These are phyloP conservation scores for Megalopta genalis DNA, from an alignment of 1,140 invertebrate species.

Conservation along the genomic window DNA sequence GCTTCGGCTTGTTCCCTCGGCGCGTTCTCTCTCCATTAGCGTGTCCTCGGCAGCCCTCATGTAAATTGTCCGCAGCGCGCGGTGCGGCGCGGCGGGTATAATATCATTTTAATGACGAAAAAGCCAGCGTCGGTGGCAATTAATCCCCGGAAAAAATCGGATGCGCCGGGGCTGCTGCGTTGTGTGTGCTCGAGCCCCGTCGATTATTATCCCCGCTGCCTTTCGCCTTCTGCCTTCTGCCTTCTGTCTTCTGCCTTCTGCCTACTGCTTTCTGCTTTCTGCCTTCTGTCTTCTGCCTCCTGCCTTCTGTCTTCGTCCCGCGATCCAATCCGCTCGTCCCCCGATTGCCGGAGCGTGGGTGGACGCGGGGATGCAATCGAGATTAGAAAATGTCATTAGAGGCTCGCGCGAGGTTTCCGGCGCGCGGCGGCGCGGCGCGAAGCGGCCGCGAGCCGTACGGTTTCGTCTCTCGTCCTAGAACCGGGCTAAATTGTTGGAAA, in stretches of 20 bases:
- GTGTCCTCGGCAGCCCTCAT: conserved; percentile 55
- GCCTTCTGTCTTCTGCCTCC: not conserved
- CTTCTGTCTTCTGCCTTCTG: not conserved
- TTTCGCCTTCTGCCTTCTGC: not conserved
- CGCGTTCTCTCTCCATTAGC: conserved; percentile 49
- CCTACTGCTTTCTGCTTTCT: not conserved
- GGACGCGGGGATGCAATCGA: conserved; percentile 60
- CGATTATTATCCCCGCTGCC: conserved; percentile 52
- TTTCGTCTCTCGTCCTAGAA: conserved; percentile 45
- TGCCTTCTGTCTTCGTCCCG: not conserved
- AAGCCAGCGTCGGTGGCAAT: conserved; percentile 66
- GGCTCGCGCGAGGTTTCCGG: conserved; percentile 10
- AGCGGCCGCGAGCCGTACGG: too few species aligned
- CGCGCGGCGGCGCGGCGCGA: too few species aligned
- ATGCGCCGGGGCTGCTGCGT: not conserved
- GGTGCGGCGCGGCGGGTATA: conserved; percentile 68
- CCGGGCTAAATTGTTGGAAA: conserved; percentile 29
- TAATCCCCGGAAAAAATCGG: conserved; percentile 64
- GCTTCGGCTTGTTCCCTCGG: not conserved
- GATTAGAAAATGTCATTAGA: conserved; percentile 78
- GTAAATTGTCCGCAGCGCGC: conserved; percentile 66
- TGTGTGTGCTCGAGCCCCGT: conserved; percentile 48
- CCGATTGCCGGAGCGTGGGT: conserved; percentile 7
- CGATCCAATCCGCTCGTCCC: not conserved
- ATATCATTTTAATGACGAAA: conserved; percentile 77